Evolutionary conservation across 2,888 invertebrate genomes (phyloP).

Genomic region (Cancer borealis): DNA sequence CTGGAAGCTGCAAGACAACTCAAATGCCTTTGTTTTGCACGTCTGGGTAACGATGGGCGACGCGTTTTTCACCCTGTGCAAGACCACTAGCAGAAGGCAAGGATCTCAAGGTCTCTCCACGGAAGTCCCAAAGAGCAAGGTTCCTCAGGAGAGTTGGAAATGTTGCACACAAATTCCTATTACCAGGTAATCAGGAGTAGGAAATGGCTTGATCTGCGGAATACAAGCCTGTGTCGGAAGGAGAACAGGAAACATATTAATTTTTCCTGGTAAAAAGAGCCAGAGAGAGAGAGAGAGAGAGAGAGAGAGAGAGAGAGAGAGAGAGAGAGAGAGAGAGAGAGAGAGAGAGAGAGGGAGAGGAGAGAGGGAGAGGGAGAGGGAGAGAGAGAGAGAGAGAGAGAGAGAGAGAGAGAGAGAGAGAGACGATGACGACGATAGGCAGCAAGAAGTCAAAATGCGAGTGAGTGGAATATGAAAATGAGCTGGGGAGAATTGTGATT

Average conservation of each 20-base stretch:
- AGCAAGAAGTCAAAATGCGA: neutral
- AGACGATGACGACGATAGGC: neutral
- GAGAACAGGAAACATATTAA: neutral
- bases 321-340: slow-evolving; percentile 11
- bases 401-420: neutral
- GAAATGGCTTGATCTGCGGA: neutral
- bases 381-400: neutral
- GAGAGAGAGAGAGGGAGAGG: neutral
- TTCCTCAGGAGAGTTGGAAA: neutral
- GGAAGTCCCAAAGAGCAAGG: neutral
- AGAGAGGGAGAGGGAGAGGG: neutral
- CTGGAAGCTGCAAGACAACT: neutral
- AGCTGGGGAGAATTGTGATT: too few species aligned
- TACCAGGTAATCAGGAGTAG: neutral
- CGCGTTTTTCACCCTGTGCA: neutral
- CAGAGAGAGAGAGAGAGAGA: slow-evolving; percentile 20
- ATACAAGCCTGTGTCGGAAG: neutral
- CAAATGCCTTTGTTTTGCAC: slow-evolving; percentile 20
- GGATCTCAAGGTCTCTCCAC: neutral
- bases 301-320: slow-evolving; percentile 20
- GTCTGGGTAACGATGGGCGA: neutral
- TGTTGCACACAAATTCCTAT: neutral
- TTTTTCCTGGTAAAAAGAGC: neutral
- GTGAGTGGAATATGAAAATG: neutral
- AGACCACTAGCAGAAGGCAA: neutral